A percentile compares a stretch with the other conserved stretches of the same genome.
Evolutionary conservation across 2,797 vertebrate species (phyloP).

Genomic region (Alcedo atthis): DNA sequence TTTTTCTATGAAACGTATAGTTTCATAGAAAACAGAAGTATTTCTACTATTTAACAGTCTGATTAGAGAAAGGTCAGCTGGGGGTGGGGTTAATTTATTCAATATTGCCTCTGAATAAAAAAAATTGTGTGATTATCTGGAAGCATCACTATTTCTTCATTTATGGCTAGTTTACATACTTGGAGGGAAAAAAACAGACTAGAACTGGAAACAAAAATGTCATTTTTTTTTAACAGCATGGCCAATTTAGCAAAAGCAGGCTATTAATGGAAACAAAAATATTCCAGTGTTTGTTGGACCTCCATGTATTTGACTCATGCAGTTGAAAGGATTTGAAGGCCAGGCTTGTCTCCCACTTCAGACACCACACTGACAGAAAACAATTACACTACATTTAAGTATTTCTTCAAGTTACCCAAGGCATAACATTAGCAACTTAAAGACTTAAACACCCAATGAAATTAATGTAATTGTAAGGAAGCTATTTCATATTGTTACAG

Average conservation of each 20-base stretch:
- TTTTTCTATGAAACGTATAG: neutral
- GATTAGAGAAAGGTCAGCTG: neutral
- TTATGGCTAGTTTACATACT: neutral
- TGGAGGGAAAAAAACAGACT: neutral
- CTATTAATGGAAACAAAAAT: constrained; percentile 4
- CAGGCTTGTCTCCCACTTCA: neutral
- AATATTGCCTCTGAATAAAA: neutral
- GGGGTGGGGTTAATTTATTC: neutral
- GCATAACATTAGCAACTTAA: constrained; percentile 19
- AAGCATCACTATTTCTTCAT: neutral
- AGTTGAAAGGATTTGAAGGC: constrained; percentile 3
- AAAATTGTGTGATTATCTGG: neutral
- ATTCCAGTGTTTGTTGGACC: neutral
- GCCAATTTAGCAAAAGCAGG: neutral
- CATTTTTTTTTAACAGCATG: neutral
- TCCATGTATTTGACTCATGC: neutral
- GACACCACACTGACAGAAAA: constrained; percentile 1
- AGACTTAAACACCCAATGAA: constrained; percentile 16
- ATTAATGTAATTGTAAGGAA: constrained; percentile 76
- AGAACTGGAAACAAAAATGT: neutral
- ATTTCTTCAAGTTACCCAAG: constrained; percentile 37
- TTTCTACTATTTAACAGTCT: neutral
- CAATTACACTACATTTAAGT: neutral
- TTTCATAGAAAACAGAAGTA: neutral
- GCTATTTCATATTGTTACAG: constrained; percentile 77